Percentiles rank a stretch among this genome's conserved stretches.
Conservation (phyloP, 2,113 vertebrate genomes). For the Callipepla squamata region DNA sequence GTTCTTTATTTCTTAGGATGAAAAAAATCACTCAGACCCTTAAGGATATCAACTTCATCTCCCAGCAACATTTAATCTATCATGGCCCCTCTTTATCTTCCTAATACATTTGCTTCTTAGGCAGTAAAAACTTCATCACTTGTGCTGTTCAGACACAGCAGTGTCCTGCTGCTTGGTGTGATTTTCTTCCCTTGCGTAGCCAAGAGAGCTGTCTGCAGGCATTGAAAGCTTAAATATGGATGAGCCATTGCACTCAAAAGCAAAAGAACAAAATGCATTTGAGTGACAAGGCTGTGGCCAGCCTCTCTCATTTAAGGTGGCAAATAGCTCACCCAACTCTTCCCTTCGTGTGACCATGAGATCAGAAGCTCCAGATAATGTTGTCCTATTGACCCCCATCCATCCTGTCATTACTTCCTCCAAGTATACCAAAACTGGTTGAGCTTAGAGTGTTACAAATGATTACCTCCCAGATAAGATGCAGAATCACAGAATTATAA, state of each 20-base stretch:
- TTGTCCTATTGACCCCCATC: neutral
- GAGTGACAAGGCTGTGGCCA: neutral
- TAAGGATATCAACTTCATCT: slow-evolving; percentile 52
- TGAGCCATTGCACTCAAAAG: neutral
- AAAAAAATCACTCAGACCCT: slow-evolving; percentile 54
- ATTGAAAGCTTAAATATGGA: neutral
- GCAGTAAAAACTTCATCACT: slow-evolving; percentile 37
- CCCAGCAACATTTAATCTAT: slow-evolving; percentile 51
- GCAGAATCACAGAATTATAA: neutral
- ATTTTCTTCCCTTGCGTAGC: neutral
- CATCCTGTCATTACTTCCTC: neutral
- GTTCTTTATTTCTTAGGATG: slow-evolving; percentile 22
- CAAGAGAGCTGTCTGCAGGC: neutral
- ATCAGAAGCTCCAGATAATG: neutral
- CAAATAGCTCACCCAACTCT: neutral
- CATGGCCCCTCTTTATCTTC: slow-evolving; percentile 49
- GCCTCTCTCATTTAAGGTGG: neutral
- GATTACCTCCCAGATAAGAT: neutral
- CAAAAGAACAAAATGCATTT: neutral
- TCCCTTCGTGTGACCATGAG: neutral
- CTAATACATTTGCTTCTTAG: slow-evolving; percentile 55
- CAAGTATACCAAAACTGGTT: neutral
- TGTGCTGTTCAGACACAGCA: neutral
- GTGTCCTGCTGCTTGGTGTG: neutral
- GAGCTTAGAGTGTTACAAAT: neutral